Evolutionary conservation across 2,888 invertebrate genomes (phyloP).

Genomic region (Eupithecia centaureata): DNA sequence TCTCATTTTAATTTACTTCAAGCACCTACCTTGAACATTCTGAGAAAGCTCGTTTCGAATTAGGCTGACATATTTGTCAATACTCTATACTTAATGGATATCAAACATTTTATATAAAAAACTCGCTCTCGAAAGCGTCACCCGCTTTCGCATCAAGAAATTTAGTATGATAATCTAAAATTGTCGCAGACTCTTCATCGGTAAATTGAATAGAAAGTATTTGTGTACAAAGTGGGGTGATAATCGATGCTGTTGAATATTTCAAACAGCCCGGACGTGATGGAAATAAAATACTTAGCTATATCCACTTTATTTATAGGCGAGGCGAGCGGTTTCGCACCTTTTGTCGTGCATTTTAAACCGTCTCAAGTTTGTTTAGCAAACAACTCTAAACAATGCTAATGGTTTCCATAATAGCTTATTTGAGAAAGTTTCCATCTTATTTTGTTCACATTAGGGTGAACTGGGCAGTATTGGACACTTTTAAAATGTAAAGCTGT

Average conservation of each 20-base stretch:
- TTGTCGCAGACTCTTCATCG: slow-evolving; percentile 51
- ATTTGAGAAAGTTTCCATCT: slow-evolving; percentile 44
- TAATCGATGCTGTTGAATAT: slow-evolving; percentile 80
- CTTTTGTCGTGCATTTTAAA: slow-evolving; percentile 60
- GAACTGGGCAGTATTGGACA: neutral
- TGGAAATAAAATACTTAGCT: slow-evolving; percentile 62
- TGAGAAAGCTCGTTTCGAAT: neutral
- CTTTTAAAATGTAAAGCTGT: neutral
- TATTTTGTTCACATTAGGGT: slow-evolving; percentile 14
- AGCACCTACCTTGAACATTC: neutral
- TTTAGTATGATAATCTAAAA: slow-evolving; percentile 49
- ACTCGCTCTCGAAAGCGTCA: slow-evolving; percentile 27
- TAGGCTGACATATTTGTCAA: neutral
- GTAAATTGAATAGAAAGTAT: slow-evolving; percentile 75
- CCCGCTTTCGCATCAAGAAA: slow-evolving; percentile 36
- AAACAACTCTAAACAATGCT: slow-evolving; percentile 56
- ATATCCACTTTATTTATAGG: slow-evolving; percentile 37
- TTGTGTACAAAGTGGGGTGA: slow-evolving; percentile 77
- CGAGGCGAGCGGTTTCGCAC: slow-evolving; percentile 49
- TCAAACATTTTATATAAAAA: slow-evolving; percentile 19
- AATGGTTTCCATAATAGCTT: slow-evolving; percentile 57
- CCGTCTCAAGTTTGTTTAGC: slow-evolving; percentile 57
- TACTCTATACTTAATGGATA: neutral
- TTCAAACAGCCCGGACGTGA: slow-evolving; percentile 73
- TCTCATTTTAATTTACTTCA: slow-evolving; percentile 1